Percentiles rank a stretch among this genome's conserved stretches.
These are phyloP conservation scores for Arctopsyche grandis DNA, from an alignment of 1,140 invertebrate genomes.

Conservation along the genomic window DNA sequence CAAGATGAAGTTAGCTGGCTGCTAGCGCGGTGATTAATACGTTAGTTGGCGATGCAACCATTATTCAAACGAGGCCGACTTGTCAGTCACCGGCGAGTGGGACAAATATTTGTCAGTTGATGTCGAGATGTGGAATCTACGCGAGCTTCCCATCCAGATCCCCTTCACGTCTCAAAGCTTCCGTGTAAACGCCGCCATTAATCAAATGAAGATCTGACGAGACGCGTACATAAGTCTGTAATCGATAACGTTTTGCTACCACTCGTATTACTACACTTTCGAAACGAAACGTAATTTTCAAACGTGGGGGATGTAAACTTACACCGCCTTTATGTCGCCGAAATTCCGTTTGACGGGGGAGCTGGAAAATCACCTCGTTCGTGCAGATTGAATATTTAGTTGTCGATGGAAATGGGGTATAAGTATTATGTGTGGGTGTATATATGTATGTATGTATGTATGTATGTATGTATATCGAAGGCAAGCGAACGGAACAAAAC, in stretches of 20 bases:
- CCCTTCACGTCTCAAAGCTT: background rate
- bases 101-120: background rate
- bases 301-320: no score
- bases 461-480: background rate
- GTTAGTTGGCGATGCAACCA: background rate
- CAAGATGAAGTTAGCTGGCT: no score
- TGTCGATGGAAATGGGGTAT: no score
- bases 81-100: background rate
- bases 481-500: background rate
- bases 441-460: background rate
- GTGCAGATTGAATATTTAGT: background rate
- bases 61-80: background rate
- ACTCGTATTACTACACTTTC: no score
- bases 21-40: background rate
- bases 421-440: no score
- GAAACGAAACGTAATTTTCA: no score
- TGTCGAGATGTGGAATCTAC: background rate
- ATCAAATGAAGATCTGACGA: background rate
- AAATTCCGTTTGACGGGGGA: no score
- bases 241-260: no score
- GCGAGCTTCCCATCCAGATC: background rate
- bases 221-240: no score
- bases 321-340: no score
- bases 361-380: background rate
- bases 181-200: conserved; percentile 5